Evolutionary conservation across 2,888 invertebrate genomes (phyloP).

Genomic region (Troides helena): DNA sequence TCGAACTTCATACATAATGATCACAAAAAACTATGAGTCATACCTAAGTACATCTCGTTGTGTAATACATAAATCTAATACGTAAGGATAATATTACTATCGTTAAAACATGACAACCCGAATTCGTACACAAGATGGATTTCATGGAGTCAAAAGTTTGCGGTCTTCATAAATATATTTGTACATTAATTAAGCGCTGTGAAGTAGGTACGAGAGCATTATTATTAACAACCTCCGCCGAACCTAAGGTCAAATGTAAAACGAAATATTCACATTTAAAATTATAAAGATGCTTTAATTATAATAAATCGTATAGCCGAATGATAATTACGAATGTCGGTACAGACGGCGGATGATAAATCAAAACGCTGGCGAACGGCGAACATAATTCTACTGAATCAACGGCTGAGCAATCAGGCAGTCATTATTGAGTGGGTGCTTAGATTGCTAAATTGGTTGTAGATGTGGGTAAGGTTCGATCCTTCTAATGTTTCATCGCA

Average conservation of each 20-base stretch:
- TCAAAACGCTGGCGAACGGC: slow-evolving; percentile 62
- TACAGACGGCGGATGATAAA: slow-evolving; percentile 56
- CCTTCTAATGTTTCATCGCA: slow-evolving; percentile 63
- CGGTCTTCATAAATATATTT: slow-evolving; percentile 9
- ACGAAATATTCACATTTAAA: slow-evolving; percentile 19
- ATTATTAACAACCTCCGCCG: slow-evolving; percentile 9
- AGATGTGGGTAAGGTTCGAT: slow-evolving; percentile 46
- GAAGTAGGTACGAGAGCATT: neutral
- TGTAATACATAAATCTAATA: neutral
- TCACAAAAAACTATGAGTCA: slow-evolving; percentile 10
- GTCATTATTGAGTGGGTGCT: slow-evolving; percentile 68
- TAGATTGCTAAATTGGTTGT: slow-evolving; percentile 58
- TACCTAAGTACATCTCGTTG: neutral
- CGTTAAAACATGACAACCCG: slow-evolving; percentile 4
- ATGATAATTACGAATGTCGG: slow-evolving; percentile 56
- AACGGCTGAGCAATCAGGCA: slow-evolving; percentile 63
- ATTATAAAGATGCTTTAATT: slow-evolving; percentile 44
- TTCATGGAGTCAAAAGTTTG: slow-evolving; percentile 10
- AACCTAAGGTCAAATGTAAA: slow-evolving; percentile 48
- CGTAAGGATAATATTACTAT: slow-evolving; percentile 8
- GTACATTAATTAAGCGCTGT: slow-evolving; percentile 7
- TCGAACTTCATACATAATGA: neutral
- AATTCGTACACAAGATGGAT: slow-evolving; percentile 7
- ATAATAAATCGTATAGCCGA: slow-evolving; percentile 64
- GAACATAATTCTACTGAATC: slow-evolving; percentile 68